Base-by-base conservation (phyloP, 2,797 vertebrate species). In the Eospalax fontanierii region DNA sequence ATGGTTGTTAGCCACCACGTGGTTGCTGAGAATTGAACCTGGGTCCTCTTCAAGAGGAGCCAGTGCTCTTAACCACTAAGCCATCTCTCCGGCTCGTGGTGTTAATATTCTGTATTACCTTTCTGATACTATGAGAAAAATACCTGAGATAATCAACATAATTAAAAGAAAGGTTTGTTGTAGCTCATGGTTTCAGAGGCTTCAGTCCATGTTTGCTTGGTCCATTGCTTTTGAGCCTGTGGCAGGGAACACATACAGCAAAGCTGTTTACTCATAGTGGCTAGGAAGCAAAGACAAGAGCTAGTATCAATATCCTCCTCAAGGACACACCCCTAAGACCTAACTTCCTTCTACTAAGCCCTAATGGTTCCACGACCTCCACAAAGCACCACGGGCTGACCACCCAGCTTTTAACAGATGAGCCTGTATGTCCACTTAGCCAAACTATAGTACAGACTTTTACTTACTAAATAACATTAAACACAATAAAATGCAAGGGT, bases 381-480 rank as follows among this genome's bases (percentile, higher is more conserved):
- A 24, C 3, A 46, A 68, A n/a, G 22, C 46, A 76, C 24, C 35
- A 4, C 4, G 68, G 70, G 38, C 35, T 61, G 11, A 24, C 6
- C 0, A 40, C 76, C 35, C 75, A 30, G 33, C 10, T 79, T 82
- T 28, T 50, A 43, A 30, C 11, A 78, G 50, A 24, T 9, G 12
- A 54, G 61, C 24, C 86, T 89, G 12, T 59, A 35, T 46, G 59
- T 7, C 43, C 35, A 70, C 26, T 83, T 70, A 70, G 1, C 30
- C 19, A 54, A 73, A 66, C 28, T 28, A 68, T 4, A 66, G 40
- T 30, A 80, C 33, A 40, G 22, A 50, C 21, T 84, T 74, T n/a
- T 76, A 90, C 28, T 93, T 68, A 80, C 21, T 78, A 61, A 71
- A 79, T 33, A 66, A 46, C 38, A 71, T 73, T 59, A 89, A 95